Conservation (phyloP, 1,140 invertebrate genomes). For the Plodia interpunctella region DNA sequence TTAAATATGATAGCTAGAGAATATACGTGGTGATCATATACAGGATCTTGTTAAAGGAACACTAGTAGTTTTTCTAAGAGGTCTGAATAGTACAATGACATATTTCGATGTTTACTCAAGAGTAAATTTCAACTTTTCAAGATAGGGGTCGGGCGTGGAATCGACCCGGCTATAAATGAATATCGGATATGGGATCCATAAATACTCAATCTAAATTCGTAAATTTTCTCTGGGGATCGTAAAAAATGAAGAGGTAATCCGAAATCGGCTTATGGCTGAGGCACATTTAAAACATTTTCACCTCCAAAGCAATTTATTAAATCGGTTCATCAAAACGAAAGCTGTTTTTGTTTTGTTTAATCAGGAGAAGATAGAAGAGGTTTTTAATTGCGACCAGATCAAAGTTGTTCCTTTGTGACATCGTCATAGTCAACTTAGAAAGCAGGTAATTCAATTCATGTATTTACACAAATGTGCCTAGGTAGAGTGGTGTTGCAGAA, state of each 20-base stretch:
- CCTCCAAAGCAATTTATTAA: constrained; percentile 38
- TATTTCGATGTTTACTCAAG: constrained; percentile 24
- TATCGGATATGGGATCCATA: constrained; percentile 59
- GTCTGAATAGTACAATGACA: not conserved
- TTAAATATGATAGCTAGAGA: no score
- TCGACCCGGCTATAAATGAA: constrained; percentile 55
- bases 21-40: no score
- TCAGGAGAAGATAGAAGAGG: constrained; percentile 9
- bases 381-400: not conserved
- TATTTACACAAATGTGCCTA: constrained; percentile 53
- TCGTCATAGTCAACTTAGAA: not conserved
- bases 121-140: constrained; percentile 46
- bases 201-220: constrained; percentile 64
- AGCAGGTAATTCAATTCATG: constrained; percentile 16
- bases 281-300: constrained; percentile 48
- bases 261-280: constrained; percentile 45
- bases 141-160: constrained; percentile 31
- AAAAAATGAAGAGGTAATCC: constrained; percentile 56
- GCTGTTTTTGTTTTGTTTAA: constrained; percentile 24
- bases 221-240: constrained; percentile 48
- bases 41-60: no score
- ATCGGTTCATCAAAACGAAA: constrained; percentile 28
- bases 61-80: no score
- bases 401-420: not conserved
- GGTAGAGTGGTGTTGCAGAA: constrained; percentile 61